Percentiles rank a stretch among this genome's conserved stretches.
phyloP scores from a whole-genome alignment of 2,797 vertebrate species.

The Cacajao melanocephalus region DNA sequence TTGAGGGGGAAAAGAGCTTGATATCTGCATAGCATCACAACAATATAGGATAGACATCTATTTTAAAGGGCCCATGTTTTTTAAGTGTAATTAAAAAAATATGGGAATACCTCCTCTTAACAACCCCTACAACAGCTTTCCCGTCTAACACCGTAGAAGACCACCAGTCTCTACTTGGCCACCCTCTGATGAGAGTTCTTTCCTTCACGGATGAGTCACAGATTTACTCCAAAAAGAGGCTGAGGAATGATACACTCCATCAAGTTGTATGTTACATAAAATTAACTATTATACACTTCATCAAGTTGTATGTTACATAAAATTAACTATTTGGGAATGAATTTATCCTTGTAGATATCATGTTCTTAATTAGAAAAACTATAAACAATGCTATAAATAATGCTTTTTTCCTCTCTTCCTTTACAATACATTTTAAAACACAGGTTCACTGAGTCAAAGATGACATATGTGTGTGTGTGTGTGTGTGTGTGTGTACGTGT shows the following conservation, averaged over 20 bases:
- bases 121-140: background rate
- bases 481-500: no score
- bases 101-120: background rate
- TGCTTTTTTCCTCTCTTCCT: background rate
- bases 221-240: background rate
- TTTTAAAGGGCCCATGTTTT: background rate
- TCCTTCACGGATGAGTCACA: background rate
- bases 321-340: background rate
- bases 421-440: conserved; percentile 29
- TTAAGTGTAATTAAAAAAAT: background rate
- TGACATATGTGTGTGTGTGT: background rate
- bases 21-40: background rate
- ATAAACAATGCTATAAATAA: background rate
- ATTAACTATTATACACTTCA: background rate
- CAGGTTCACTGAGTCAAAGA: background rate
- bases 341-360: conserved; percentile 14
- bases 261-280: background rate
- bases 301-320: background rate
- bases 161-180: background rate
- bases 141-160: background rate
- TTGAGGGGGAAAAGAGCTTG: background rate
- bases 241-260: background rate
- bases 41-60: background rate
- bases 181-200: background rate
- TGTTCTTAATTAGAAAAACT: background rate